Base-by-base conservation (phyloP, 2,888 invertebrate species). In the Sthenelais limicola region DNA sequence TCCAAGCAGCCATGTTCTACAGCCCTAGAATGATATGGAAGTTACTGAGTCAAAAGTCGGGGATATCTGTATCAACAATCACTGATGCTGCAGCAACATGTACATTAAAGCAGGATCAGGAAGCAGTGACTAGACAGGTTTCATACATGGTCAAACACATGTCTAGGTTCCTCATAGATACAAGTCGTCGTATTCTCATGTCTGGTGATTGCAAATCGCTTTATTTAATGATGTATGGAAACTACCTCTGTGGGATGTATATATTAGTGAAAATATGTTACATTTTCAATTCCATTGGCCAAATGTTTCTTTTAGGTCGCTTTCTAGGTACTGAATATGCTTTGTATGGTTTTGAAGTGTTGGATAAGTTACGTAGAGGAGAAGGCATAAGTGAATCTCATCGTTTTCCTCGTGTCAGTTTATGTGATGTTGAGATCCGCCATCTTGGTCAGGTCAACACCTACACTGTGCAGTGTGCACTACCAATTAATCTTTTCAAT, bases 1-100 rank as follows among this genome's bases (percentile, higher is more conserved):
- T 38, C 30, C 74, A 76, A 68, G 76, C 76, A 0, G 38, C 71
- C 3, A 38, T 76, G 56, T 78, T 78, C 71, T 78, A 78, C 81
- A 80, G 89, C 32, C 89, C 89, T 3, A 85, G 88, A 43, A 83
- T 89, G 47, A 76, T 89, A 24, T 89, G 89, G 89, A 80, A 88
- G 21, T 85, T 89, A 32, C 81, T 89, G n/a, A 74, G 73, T 49
- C 43, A 68, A 48, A 73, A 73, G 51, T 76, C 73, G 3, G 76
- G 76, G 15, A 72, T 77, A 24, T 43, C 68, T 26, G 74, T 77
- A 30, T 58, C 52, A 28, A 71, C 73, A 38, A 49, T 77, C 15
- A 75, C 75, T 9, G 78, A 78, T 48, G 76, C 75, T 21, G 75
- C 76, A 47, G 71, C 74, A 21, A 72, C 71, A 38, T 74, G 72